Conservation (phyloP, 2,888 invertebrate genomes). For the Cremastobaeus sp. region DNA sequence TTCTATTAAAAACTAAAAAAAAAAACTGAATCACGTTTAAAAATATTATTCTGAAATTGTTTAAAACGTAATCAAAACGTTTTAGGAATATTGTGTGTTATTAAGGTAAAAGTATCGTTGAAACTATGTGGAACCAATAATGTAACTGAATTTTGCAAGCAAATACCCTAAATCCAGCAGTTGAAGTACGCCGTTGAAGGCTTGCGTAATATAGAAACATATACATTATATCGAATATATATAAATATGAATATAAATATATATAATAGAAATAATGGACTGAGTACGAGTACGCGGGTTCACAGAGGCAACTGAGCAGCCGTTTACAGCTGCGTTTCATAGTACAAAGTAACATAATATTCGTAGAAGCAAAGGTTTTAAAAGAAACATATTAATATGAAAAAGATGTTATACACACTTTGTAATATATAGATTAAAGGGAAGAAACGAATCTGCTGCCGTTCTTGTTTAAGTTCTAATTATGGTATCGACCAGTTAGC, state of each 20-base stretch:
- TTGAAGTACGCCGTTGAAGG: constrained; percentile 18
- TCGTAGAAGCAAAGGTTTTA: constrained; percentile 67
- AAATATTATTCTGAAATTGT: too few relatives aligned
- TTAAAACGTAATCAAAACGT: too few relatives aligned
- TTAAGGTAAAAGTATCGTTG: too few relatives aligned
- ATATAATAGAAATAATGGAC: constrained; percentile 43
- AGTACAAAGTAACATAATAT: constrained; percentile 77
- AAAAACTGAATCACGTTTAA: too few relatives aligned
- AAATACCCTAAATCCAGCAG: not conserved
- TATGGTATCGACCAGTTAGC: too few relatives aligned
- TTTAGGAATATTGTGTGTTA: too few relatives aligned
- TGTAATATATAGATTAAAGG: constrained; percentile 59
- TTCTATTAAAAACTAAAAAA: too few relatives aligned
- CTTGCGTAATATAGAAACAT: constrained; percentile 46
- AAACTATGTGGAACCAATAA: too few relatives aligned
- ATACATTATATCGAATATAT: constrained; percentile 49
- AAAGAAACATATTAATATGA: constrained; percentile 50
- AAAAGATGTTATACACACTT: constrained; percentile 65
- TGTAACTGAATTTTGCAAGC: too few relatives aligned
- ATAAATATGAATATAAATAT: constrained; percentile 31
- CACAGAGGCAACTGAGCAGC: constrained; percentile 61
- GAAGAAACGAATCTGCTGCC: constrained; percentile 39
- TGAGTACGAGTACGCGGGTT: constrained; percentile 62
- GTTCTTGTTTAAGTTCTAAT: not conserved
- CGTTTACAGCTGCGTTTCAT: constrained; percentile 70